Conservation (phyloP, 2,797 vertebrate genomes). For the Sebastes baramenuke region DNA sequence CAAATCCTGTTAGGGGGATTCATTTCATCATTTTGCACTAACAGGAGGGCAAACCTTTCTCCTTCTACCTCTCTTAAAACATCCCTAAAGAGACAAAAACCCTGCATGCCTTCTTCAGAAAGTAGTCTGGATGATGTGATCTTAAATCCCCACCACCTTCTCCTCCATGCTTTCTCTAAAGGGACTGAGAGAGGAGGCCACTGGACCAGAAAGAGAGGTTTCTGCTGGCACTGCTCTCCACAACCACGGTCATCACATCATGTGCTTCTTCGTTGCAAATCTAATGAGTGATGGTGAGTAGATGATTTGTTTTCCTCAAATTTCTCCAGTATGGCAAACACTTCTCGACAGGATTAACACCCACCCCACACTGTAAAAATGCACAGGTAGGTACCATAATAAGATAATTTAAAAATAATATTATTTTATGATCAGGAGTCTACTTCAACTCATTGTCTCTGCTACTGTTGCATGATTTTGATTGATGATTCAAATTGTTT, state of each 20-base stretch:
- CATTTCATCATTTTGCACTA: constrained; percentile 4
- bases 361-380: background rate
- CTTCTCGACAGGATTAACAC: constrained; percentile 1
- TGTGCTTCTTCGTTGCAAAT: constrained; percentile 51
- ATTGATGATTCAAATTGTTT: background rate
- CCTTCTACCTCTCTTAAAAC: background rate
- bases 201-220: constrained; percentile 19
- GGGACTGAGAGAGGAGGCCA: constrained; percentile 2
- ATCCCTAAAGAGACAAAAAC: background rate
- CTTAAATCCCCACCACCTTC: background rate
- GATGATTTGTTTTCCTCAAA: constrained; percentile 47
- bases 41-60: background rate
- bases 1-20: constrained; percentile 36
- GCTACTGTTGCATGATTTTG: background rate
- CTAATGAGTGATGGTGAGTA: constrained; percentile 58
- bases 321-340: constrained; percentile 46
- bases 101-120: background rate
- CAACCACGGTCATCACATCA: constrained; percentile 39
- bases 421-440: background rate
- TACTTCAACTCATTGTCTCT: background rate
- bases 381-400: background rate
- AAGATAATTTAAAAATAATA: background rate
- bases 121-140: background rate
- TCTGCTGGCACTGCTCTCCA: constrained; percentile 25
- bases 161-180: background rate